Percentiles rank a stretch among this genome's conserved stretches.
phyloP scores from a whole-genome alignment of 35 echinoderm and acorn worm species.

The Lytechinus variegatus region DNA sequence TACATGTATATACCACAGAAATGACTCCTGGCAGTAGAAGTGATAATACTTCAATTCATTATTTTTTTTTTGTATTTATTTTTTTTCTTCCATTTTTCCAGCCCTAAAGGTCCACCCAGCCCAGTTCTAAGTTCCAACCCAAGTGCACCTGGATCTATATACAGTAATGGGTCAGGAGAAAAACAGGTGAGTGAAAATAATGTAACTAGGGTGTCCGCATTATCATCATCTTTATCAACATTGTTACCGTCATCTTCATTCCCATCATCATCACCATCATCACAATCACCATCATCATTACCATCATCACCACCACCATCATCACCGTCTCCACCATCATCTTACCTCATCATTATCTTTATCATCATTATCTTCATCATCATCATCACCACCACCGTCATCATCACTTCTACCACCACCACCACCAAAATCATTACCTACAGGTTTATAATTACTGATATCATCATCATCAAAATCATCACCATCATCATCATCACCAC shows the following conservation, averaged over 20 bases:
- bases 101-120: slow-evolving; percentile 89
- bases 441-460: not conserved
- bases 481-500: slow-evolving; percentile 4
- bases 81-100: slow-evolving; percentile 31
- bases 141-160: slow-evolving; percentile 72
- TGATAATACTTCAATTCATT: not conserved
- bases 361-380: not conserved
- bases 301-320: not conserved
- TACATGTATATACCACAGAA: too few species aligned
- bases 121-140: slow-evolving; percentile 76
- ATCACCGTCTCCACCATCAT: not conserved
- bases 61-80: not conserved
- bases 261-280: slow-evolving; percentile 3
- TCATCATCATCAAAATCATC: not conserved
- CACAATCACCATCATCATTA: not conserved
- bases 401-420: not conserved
- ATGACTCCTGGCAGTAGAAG: too few species aligned
- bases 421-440: not conserved
- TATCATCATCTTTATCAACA: too few species aligned
- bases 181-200: slow-evolving; percentile 70
- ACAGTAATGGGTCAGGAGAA: slow-evolving; percentile 76
- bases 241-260: not conserved
- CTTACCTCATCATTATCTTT: not conserved
- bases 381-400: not conserved
- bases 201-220: too few species aligned